Evolutionary conservation across 1,140 invertebrate genomes (phyloP).

Genomic region (Lanistes nyassanus): DNA sequence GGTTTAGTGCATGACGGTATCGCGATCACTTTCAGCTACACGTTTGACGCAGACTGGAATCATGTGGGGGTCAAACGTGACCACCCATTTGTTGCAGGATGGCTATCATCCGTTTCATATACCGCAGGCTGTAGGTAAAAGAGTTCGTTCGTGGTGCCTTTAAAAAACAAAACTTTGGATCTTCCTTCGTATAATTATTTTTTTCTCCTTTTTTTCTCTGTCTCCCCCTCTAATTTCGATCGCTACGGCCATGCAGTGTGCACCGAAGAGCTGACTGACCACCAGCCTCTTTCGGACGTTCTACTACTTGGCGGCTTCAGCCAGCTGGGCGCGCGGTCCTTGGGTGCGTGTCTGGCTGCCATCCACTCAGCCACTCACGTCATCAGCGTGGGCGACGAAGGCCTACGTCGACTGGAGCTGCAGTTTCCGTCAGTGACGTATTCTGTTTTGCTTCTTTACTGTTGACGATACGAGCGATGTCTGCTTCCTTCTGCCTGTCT

Average conservation of each 20-base stretch:
- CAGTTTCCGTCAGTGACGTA: constrained; percentile 12
- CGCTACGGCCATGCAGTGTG: not conserved
- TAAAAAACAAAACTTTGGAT: not conserved
- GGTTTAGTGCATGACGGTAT: too few relatives aligned
- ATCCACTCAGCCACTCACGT: constrained; percentile 10
- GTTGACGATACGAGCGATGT: not conserved
- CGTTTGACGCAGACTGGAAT: too few relatives aligned
- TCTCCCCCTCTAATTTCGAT: not conserved
- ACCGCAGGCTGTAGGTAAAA: too few relatives aligned
- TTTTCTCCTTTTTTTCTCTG: not conserved
- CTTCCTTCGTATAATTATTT: not conserved
- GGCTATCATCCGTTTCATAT: too few relatives aligned
- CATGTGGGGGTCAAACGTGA: too few relatives aligned
- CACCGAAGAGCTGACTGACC: constrained; percentile 5
- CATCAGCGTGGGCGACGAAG: not conserved
- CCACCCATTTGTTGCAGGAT: too few relatives aligned
- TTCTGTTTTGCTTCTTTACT: not conserved
- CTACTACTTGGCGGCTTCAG: constrained; percentile 2
- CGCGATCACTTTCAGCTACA: too few relatives aligned
- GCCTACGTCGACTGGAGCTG: not conserved
- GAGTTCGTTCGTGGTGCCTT: too few relatives aligned
- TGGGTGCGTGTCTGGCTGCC: not conserved
- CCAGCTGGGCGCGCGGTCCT: not conserved
- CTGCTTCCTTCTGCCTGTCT: not conserved
- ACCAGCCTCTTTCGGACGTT: not conserved